phyloP scores from a whole-genome alignment of 2,113 vertebrate species.

The Osmerus eperlanus region DNA sequence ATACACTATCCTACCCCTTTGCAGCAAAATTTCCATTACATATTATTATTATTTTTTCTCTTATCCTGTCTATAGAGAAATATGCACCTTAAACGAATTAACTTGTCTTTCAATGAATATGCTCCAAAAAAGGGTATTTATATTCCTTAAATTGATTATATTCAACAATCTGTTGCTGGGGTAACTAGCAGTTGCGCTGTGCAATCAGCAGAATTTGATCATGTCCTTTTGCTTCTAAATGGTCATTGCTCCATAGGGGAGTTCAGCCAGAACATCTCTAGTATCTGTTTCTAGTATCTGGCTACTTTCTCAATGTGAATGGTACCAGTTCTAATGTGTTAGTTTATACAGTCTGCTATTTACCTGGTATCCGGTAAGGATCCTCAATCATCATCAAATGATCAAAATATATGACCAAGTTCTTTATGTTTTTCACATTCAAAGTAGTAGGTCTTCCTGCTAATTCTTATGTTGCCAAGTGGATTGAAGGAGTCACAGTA shows the following conservation, averaged over 20 bases:
- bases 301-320: constrained; percentile 30
- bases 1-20: constrained; percentile 25
- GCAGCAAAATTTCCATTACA: constrained; percentile 32
- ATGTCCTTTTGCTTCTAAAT: constrained; percentile 27
- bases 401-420: too few relatives aligned
- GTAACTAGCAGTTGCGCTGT: constrained; percentile 55
- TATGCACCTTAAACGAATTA: constrained; percentile 62
- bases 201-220: constrained; percentile 53
- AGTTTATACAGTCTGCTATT: too few relatives aligned
- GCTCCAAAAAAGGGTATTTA: constrained; percentile 36
- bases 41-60: constrained; percentile 36
- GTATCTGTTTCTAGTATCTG: constrained; percentile 20
- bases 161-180: constrained; percentile 45
- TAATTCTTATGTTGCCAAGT: not conserved
- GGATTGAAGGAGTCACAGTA: not conserved
- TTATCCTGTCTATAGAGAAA: constrained; percentile 31
- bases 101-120: constrained; percentile 43
- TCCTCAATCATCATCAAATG: too few relatives aligned
- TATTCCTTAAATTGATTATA: constrained; percentile 49
- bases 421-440: too few relatives aligned
- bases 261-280: constrained; percentile 8
- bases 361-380: too few relatives aligned
- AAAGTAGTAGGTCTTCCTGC: too few relatives aligned
- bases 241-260: constrained; percentile 18
- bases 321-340: not conserved